These are phyloP conservation scores for Coregonus suidteri DNA, from an alignment of 2,797 vertebrate genomes.

Conservation along the genomic window DNA sequence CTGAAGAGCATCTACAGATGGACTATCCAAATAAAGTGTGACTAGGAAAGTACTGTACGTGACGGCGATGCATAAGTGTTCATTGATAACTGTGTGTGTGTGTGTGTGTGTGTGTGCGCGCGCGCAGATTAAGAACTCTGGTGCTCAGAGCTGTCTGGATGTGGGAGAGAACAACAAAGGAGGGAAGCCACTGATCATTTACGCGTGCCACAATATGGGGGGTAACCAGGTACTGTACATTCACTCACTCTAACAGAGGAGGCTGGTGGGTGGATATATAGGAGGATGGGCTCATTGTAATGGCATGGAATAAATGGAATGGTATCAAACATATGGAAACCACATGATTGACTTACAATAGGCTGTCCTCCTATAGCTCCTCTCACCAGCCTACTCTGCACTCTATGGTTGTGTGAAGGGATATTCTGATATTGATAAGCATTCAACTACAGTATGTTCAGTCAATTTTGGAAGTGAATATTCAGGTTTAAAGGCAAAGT, in stretches of 20 bases:
- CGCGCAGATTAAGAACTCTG: conserved; percentile 85
- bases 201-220: conserved; percentile 92
- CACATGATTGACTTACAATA: too few relatives aligned
- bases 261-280: neutral
- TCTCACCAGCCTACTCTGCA: too few relatives aligned
- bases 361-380: too few relatives aligned
- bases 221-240: conserved; percentile 88
- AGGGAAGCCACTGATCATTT: conserved; percentile 91
- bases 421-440: too few relatives aligned
- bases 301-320: too few relatives aligned
- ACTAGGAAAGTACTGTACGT: neutral
- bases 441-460: too few relatives aligned
- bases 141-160: conserved; percentile 84
- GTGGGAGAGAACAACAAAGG: conserved; percentile 89
- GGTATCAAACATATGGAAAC: too few relatives aligned
- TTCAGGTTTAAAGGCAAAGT: neutral
- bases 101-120: conserved; percentile 18
- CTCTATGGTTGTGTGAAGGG: too few relatives aligned
- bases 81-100: neutral
- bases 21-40: neutral
- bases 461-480: too few relatives aligned
- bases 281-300: too few relatives aligned
- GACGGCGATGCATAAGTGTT: neutral
- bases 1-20: too few relatives aligned
- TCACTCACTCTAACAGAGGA: neutral